Conservation (phyloP, 2,888 invertebrate genomes). For the Mayetiola destructor region DNA sequence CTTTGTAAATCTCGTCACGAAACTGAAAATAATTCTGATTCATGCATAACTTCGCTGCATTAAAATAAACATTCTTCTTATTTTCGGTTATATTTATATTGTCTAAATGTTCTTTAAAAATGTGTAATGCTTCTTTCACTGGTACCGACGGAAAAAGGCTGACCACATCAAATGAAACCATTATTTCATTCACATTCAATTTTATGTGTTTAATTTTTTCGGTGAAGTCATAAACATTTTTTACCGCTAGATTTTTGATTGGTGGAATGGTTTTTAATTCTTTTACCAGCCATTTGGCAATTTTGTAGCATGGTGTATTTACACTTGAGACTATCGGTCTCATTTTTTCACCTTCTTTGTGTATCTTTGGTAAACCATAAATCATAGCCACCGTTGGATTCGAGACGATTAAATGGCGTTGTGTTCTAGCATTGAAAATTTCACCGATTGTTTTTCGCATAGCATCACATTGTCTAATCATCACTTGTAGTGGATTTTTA, state of each 20-base stretch:
- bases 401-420: not conserved
- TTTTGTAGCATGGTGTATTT: not conserved
- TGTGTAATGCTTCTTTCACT: not conserved
- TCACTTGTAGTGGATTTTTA: not conserved
- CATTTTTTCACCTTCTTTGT: not conserved
- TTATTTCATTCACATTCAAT: not conserved
- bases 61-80: not conserved
- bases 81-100: not conserved
- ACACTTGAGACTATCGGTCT: not conserved
- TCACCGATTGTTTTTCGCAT: not conserved
- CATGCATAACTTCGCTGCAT: not conserved
- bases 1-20: not conserved
- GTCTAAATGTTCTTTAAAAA: not conserved
- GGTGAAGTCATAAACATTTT: not conserved
- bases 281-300: no score
- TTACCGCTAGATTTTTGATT: not conserved
- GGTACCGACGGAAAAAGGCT: not conserved
- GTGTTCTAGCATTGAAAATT: not conserved
- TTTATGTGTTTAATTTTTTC: not conserved
- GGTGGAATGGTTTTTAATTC: not conserved
- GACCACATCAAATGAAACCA: not conserved
- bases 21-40: not conserved
- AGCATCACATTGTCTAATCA: not conserved
- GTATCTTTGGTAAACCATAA: not conserved
- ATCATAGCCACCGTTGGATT: not conserved